A percentile compares a stretch with the other conserved stretches of the same genome.
These are phyloP conservation scores for Dendrocincla fuliginosa DNA, from an alignment of 2,797 vertebrate genomes.

Conservation along the genomic window DNA sequence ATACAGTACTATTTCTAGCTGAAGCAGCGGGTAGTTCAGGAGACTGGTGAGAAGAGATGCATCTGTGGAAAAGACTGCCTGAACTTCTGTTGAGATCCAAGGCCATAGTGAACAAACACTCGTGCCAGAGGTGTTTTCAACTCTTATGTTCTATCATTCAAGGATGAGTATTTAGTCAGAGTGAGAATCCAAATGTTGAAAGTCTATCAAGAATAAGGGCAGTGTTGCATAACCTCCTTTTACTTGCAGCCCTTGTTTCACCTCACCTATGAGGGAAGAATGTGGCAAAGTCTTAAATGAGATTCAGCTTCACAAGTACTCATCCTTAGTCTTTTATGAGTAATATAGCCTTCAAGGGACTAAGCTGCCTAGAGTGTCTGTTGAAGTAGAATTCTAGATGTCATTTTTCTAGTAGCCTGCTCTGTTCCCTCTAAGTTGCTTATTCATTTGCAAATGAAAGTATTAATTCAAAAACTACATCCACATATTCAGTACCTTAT, in stretches of 20 bases:
- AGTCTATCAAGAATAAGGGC: background rate
- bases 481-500: background rate
- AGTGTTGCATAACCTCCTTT: background rate
- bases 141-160: background rate
- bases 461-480: background rate
- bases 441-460: background rate
- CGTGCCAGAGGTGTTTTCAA: background rate
- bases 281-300: background rate
- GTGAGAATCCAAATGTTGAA: background rate
- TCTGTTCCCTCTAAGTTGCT: background rate
- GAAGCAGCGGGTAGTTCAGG: background rate
- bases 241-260: background rate
- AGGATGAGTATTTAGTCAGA: background rate
- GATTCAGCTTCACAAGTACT: background rate
- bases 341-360: background rate
- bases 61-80: background rate
- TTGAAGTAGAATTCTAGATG: background rate
- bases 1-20: background rate
- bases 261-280: background rate
- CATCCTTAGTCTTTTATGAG: background rate
- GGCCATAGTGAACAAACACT: background rate
- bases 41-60: background rate
- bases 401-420: background rate
- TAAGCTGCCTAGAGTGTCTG: background rate
- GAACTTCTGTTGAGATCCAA: background rate